Evolutionary conservation across 2,888 invertebrate genomes (phyloP), one percentile per base, ranked within the genome.

Genomic region (Agrochola macilenta): DNA sequence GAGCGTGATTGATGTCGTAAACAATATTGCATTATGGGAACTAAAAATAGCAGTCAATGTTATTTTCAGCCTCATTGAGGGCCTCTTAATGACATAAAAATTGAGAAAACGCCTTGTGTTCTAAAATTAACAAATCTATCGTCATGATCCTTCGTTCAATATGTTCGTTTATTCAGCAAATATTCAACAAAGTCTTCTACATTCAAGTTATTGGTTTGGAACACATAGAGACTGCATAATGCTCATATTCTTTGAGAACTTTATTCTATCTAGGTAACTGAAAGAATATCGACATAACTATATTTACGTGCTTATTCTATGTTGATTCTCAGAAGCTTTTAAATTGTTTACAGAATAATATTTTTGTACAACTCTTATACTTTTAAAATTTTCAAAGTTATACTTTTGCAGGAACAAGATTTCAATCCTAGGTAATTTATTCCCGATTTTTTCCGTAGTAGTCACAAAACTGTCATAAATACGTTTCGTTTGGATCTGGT

Each of bases 211-310:
- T 83, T 71, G 78, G 83, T 78, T 71, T 58, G 52, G 71, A 52
- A 71, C 35, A 66, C 70, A 66, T 57, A 71, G 14, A 78, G 81
- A 81, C 65, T 83, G 66, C 78, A 68, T 81, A 77, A 81, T 71
- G 69, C 23, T 26, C 2, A 61, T 70, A 78, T 78, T 78, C 52
- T 71, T 49, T 61, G 70, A 68, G 54, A 58, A 63, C 46, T 66
- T 76, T 69, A 80, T 69, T 60, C 49, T 52, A 61, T 70, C 60
- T 54, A 39, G 12, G 17, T 39, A 46, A 14, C 46, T 46, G 39
- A 64, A 39, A 54, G 17, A 60, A 20, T 12, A 30, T 46, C 7
- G 52, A 35, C n/a, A 23, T 64, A 39, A n/a, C 26, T 49, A 23
- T 9, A 54, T 69, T 49, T 26, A 30, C 8, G 4, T 35, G 35